Evolutionary conservation across 1,140 invertebrate species (phyloP), one percentile per base, ranked within the genome.

Genomic region (Chironomus striatipennis): DNA sequence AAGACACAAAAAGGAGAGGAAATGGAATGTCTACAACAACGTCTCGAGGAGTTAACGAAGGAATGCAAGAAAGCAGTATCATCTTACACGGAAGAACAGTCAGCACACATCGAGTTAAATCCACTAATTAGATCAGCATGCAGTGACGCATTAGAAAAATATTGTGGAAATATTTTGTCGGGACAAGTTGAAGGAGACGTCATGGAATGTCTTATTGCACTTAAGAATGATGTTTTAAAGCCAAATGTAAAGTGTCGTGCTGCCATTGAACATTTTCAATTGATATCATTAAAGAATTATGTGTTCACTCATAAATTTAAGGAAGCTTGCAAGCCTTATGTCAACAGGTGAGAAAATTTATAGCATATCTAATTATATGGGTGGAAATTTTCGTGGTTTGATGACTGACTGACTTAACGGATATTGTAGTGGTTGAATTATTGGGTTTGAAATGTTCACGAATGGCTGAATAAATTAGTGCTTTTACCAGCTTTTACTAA

Each of bases 251-350:
- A 97, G 82, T 99, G 98, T 84, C 87, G 90, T 77, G 92, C 93
- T 24, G 95, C 95, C 75, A 91, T 99, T 34, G 96, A 99, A 83
- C 97, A 99, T 85, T 91, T 93, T 79, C 93, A 96, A 84, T 84
- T 97, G 67, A 93, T 98, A 73, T 92, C 94, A 7, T 83, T 98
- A 75, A 96, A 98, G 82, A 94, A 97, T 84, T 98, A 96, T 81
- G 90, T 90, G 79, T 99, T 99, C 82, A 96, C 91, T 20, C 93
- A 91, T 78, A 96, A 96, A 81, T 99, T 99, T 81, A 98, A 98
- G 84, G 90, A 96, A 80, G 92, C 95, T 0, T 99, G 97, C 79
- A 90, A 92, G 78, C 86, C 87, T 9, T 90, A 93, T 83, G 96
- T 97, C 0, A 85, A 90, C 18, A 70, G 65, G 65, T 70, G 47